phyloP scores from a whole-genome alignment of 2,113 vertebrate genomes.

The Embiotoca jacksoni region DNA sequence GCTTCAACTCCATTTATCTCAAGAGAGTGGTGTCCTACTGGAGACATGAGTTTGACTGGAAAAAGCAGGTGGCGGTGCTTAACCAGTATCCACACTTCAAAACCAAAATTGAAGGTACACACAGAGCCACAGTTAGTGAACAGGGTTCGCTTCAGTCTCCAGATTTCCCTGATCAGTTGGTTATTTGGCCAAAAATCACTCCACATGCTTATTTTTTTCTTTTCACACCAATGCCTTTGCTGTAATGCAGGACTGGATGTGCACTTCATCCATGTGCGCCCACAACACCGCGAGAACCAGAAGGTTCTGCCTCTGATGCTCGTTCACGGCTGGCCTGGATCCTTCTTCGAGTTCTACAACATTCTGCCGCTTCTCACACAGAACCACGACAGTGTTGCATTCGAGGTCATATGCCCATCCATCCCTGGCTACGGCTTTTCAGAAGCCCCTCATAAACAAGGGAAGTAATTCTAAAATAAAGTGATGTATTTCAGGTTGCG shows the following conservation, averaged over 20 bases:
- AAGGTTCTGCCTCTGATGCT: conserved; percentile 86
- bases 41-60: conserved; percentile 90
- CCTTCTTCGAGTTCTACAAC: conserved; percentile 92
- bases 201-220: no score
- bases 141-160: no score
- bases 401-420: conserved; percentile 93
- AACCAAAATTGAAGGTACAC: conserved; percentile 92
- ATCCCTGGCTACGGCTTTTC: conserved; percentile 93
- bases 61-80: conserved; percentile 86
- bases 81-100: conserved; percentile 91
- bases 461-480: conserved; percentile 40
- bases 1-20: conserved; percentile 88
- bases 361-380: conserved; percentile 89
- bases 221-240: background rate
- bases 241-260: conserved; percentile 85
- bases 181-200: background rate
- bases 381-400: conserved; percentile 77
- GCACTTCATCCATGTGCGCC: conserved; percentile 90
- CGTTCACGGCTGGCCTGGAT: conserved; percentile 93
- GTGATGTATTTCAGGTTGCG: background rate
- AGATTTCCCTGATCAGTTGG: background rate
- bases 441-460: conserved; percentile 87
- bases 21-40: conserved; percentile 88
- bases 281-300: conserved; percentile 72
- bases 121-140: background rate